Conservation (phyloP, 2,113 vertebrate species). For the Tangachromis dhanisi region DNA sequence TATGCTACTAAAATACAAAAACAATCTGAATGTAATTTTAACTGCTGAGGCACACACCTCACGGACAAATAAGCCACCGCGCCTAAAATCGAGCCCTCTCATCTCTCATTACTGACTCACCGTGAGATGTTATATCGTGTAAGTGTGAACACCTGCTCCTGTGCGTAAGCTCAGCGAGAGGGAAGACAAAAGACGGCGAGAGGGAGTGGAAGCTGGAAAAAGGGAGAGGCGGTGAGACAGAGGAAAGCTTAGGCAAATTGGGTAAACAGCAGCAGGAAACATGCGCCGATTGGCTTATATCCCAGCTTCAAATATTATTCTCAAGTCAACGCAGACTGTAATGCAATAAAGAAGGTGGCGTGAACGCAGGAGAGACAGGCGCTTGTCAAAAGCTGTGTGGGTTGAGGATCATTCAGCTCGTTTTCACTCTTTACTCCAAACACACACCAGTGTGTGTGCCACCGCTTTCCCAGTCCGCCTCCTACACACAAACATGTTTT, state of each 20-base stretch:
- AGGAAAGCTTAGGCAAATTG: background rate
- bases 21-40: background rate
- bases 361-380: background rate
- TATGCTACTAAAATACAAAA: background rate
- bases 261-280: background rate
- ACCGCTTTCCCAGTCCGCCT: constrained; percentile 28
- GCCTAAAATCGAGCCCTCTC: constrained; percentile 10
- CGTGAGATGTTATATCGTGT: background rate
- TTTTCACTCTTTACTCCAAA: constrained; percentile 22
- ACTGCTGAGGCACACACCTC: background rate
- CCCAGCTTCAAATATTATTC: constrained; percentile 4
- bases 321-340: constrained; percentile 9
- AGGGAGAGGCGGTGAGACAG: background rate
- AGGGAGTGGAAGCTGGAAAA: constrained; percentile 1
- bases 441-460: constrained; percentile 3
- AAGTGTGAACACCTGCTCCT: constrained; percentile 34
- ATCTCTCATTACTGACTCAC: constrained; percentile 37
- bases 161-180: background rate
- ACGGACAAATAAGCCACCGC: background rate
- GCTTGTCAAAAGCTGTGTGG: constrained; percentile 27
- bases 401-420: constrained; percentile 23
- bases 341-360: constrained; percentile 1
- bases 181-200: background rate
- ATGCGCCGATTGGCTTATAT: background rate
- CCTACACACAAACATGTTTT: constrained; percentile 45